Percentiles rank a stretch among this genome's conserved stretches.
These are phyloP conservation scores for Drosophila ustulata DNA, from an alignment of 2,888 invertebrate genomes.

Conservation along the genomic window DNA sequence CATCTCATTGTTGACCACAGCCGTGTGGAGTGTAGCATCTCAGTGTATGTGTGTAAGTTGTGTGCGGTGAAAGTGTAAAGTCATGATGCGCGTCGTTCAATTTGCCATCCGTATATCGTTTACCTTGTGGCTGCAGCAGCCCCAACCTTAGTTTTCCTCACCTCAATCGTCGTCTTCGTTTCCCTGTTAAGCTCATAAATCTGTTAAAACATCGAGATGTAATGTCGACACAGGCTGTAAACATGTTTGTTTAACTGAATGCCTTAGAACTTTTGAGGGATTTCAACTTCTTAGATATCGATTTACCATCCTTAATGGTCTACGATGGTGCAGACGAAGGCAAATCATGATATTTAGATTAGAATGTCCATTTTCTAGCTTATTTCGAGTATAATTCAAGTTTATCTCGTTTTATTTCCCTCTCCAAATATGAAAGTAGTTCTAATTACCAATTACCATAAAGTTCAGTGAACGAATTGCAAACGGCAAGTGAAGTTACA, in stretches of 20 bases:
- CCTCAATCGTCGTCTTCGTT: constrained; percentile 10
- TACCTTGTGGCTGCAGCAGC: constrained; percentile 56
- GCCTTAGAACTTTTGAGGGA: constrained; percentile 40
- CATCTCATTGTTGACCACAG: constrained; percentile 70
- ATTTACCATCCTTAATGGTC: constrained; percentile 21
- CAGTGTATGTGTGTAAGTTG: constrained; percentile 21
- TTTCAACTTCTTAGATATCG: constrained; percentile 29
- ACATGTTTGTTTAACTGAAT: constrained; percentile 66
- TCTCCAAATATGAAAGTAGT: not conserved
- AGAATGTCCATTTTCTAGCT: constrained; percentile 21
- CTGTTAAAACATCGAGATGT: constrained; percentile 31
- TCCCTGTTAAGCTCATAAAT: constrained; percentile 46
- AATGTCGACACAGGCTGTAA: constrained; percentile 61
- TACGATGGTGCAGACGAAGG: constrained; percentile 5
- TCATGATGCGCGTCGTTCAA: constrained; percentile 61
- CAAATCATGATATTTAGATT: constrained; percentile 25
- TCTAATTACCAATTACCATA: constrained; percentile 16
- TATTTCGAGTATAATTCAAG: constrained; percentile 12
- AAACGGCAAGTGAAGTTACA: not conserved
- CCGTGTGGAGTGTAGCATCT: constrained; percentile 24
- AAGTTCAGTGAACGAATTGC: constrained; percentile 9
- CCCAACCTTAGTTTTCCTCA: constrained; percentile 14
- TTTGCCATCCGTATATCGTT: constrained; percentile 72
- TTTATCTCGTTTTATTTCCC: constrained; percentile 17
- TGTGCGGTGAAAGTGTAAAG: constrained; percentile 76